These are phyloP conservation scores for Trypoxylus dichotomus DNA, from an alignment of 1,140 invertebrate species.

Conservation along the genomic window DNA sequence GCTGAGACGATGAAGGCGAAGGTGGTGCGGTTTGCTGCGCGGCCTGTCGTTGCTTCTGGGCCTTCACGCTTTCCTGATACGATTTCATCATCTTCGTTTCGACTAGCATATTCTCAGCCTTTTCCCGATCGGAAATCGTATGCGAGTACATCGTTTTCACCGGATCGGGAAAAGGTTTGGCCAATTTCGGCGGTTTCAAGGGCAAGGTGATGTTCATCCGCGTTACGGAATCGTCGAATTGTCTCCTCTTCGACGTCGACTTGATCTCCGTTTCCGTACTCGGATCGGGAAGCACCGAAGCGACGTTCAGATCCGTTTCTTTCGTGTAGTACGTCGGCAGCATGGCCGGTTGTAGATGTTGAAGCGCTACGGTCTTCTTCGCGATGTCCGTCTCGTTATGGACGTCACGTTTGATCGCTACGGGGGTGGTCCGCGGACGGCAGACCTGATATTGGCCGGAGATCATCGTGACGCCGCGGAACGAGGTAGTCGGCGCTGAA, in stretches of 20 bases:
- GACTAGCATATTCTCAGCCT: constrained; percentile 34
- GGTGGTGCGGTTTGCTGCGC: too few species aligned
- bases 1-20: too few species aligned
- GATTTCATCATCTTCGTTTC: background rate
- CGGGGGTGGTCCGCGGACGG: constrained; percentile 2
- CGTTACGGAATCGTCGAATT: constrained; percentile 44
- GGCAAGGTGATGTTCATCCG: constrained; percentile 43
- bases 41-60: too few species aligned
- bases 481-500: too few species aligned
- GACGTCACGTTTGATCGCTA: background rate
- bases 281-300: constrained; percentile 15
- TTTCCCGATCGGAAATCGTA: constrained; percentile 46
- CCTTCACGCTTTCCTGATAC: too few species aligned
- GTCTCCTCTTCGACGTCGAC: constrained; percentile 3
- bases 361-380: constrained; percentile 14
- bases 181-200: constrained; percentile 45
- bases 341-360: constrained; percentile 25
- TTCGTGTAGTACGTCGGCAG: constrained; percentile 31
- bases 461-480: too few species aligned
- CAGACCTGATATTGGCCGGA: constrained; percentile 17
- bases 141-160: constrained; percentile 39
- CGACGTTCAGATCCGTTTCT: background rate
- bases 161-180: constrained; percentile 47
- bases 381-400: constrained; percentile 16
- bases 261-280: background rate